phyloP scores from a whole-genome alignment of 2,797 vertebrate genomes.

The Characodon lateralis region DNA sequence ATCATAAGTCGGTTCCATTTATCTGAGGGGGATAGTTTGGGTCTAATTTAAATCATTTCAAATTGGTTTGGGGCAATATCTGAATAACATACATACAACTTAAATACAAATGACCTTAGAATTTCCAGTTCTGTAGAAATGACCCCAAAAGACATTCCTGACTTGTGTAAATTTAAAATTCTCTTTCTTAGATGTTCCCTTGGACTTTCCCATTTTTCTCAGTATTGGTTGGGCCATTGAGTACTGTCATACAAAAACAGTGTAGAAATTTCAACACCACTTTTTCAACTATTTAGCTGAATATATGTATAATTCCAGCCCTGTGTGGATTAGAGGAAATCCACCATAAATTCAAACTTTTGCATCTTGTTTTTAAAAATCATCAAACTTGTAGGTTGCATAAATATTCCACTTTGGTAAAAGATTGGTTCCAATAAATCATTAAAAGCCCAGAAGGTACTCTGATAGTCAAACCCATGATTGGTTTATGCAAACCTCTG shows the following conservation, averaged over 20 bases:
- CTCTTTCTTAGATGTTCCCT: neutral
- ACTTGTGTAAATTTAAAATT: no score
- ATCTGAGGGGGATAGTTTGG: neutral
- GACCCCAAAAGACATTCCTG: neutral
- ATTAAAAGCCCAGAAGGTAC: neutral
- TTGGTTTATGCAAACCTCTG: conserved; percentile 48
- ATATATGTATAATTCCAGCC: no score
- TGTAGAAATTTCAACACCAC: neutral
- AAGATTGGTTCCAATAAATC: neutral
- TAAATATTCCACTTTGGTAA: neutral
- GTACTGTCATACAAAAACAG: neutral
- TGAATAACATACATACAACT: neutral
- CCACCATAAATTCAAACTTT: no score
- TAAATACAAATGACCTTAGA: neutral
- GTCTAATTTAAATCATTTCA: no score
- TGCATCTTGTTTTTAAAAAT: neutral
- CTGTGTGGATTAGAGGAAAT: no score
- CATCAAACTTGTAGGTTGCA: neutral
- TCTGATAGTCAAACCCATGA: neutral
- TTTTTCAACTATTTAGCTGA: neutral
- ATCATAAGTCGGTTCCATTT: neutral
- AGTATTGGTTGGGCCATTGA: neutral
- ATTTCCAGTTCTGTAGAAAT: neutral
- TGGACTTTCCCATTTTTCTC: neutral
- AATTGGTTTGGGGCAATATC: neutral